phyloP scores from a whole-genome alignment of 2,797 vertebrate species.

The Arctocebus calabarensis region DNA sequence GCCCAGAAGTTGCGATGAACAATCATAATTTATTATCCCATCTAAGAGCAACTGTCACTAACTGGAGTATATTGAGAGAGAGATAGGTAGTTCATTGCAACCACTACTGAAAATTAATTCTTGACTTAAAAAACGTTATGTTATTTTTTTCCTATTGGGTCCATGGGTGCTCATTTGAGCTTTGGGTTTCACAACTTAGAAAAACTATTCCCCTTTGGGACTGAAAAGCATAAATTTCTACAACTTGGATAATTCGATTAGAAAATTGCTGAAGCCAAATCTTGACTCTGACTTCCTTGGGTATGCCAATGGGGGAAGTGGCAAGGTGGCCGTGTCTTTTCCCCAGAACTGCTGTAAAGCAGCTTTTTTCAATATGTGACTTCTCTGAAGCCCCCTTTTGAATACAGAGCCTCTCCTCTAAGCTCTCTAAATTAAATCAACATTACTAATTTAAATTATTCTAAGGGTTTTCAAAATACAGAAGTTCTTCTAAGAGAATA shows the following conservation, averaged over 20 bases:
- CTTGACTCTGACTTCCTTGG: neutral
- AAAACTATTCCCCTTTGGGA: neutral
- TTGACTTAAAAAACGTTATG: neutral
- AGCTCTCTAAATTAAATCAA: conserved; percentile 5
- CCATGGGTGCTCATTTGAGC: neutral
- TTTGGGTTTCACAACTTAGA: neutral
- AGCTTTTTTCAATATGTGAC: neutral
- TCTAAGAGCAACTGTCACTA: neutral
- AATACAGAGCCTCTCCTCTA: neutral
- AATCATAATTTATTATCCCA: neutral
- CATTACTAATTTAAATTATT: conserved; percentile 6
- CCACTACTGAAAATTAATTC: neutral
- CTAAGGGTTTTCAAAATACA: neutral
- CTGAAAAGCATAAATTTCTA: neutral
- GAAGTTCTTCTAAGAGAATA: neutral
- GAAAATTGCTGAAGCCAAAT: neutral
- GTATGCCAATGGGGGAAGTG: neutral
- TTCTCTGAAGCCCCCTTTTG: neutral
- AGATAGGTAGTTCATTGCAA: neutral
- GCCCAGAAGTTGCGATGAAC: neutral
- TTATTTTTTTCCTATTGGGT: neutral
- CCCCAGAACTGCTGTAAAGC: neutral
- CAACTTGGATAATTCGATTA: neutral
- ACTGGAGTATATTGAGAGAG: neutral
- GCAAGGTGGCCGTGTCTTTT: neutral